Conservation (phyloP, 92 coral and sea anemone genomes). For the Heliopora coerulea region DNA sequence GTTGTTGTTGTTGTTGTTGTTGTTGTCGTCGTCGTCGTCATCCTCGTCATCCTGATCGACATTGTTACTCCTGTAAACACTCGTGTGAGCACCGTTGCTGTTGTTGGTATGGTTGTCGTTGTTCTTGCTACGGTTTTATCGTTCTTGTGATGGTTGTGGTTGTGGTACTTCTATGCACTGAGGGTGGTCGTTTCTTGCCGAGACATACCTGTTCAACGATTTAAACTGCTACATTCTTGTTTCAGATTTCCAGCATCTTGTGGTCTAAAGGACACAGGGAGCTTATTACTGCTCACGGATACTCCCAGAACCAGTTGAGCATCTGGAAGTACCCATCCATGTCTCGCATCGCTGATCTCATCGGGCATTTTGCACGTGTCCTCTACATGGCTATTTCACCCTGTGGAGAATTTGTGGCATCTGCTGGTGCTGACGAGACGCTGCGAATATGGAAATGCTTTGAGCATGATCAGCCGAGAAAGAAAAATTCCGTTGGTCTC, state of each 20-base stretch:
- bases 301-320: conserved; percentile 80
- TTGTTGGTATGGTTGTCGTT: too few relatives aligned
- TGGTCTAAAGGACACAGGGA: conserved; percentile 92
- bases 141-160: too few relatives aligned
- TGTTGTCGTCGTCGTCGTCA: too few relatives aligned
- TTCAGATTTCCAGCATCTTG: conserved; percentile 75
- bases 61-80: too few relatives aligned
- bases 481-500: conserved; percentile 10
- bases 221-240: too few relatives aligned
- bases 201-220: too few relatives aligned
- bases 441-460: conserved; percentile 95
- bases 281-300: conserved; percentile 87
- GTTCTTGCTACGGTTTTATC: too few relatives aligned
- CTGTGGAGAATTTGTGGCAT: conserved; percentile 83
- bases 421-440: conserved; percentile 95
- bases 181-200: too few relatives aligned
- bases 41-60: too few relatives aligned
- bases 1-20: too few relatives aligned
- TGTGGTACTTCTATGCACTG: too few relatives aligned
- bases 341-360: conserved; percentile 81
- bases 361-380: conserved; percentile 83
- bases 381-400: conserved; percentile 91
- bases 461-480: conserved; percentile 56
- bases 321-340: conserved; percentile 95
- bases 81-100: too few relatives aligned